Conservation (phyloP, 2,113 vertebrate species). For the Columba janthina region DNA sequence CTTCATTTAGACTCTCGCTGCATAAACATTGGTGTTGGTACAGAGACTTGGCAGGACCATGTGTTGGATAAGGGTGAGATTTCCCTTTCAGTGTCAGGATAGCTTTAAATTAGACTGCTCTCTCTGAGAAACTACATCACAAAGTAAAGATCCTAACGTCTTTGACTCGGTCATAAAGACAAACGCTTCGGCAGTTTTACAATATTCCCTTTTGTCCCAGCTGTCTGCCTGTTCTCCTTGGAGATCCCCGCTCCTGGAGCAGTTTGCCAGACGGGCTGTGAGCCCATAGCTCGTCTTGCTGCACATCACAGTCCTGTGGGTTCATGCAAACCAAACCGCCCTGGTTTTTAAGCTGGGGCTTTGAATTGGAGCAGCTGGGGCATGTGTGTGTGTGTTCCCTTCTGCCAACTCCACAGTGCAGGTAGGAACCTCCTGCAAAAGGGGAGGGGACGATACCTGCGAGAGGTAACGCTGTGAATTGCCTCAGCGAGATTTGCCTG, state of each 20-base stretch:
- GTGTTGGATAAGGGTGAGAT: background rate
- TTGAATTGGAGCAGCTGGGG: background rate
- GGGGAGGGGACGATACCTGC: conserved; percentile 13
- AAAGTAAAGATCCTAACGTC: background rate
- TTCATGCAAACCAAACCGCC: background rate
- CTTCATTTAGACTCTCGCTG: background rate
- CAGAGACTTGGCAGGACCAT: background rate
- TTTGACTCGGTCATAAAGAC: background rate
- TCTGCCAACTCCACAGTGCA: background rate
- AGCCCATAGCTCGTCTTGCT: background rate
- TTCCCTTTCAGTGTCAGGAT: background rate
- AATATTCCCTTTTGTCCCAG: background rate
- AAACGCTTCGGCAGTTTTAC: background rate
- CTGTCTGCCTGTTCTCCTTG: background rate
- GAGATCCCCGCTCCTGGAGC: background rate
- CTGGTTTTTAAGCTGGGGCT: background rate
- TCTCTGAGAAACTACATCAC: background rate
- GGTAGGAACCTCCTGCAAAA: conserved; percentile 2
- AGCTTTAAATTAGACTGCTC: background rate
- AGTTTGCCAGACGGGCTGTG: background rate
- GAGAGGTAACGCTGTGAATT: background rate
- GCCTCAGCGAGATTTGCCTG: conserved; percentile 17
- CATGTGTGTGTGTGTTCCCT: background rate
- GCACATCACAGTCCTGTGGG: background rate
- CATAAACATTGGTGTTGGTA: background rate